These are phyloP conservation scores for Conopomorpha cramerella DNA, from an alignment of 1,140 invertebrate species.

Conservation along the genomic window DNA sequence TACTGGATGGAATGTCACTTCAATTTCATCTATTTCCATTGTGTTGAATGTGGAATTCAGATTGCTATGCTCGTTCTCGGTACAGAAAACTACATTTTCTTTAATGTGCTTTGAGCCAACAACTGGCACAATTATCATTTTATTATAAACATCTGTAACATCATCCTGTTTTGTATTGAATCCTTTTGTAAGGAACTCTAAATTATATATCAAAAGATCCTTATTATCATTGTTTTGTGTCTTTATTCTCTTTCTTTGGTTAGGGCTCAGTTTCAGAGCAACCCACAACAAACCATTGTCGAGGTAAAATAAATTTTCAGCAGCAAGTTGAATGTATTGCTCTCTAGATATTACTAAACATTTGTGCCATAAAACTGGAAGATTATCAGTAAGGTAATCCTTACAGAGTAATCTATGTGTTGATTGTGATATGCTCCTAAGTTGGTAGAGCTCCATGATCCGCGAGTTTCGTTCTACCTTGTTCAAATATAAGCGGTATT, in stretches of 20 bases:
- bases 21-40: constrained; percentile 11
- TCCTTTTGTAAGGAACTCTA: constrained; percentile 31
- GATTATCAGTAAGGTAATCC: constrained; percentile 20
- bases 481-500: constrained; percentile 29
- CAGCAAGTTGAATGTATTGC: constrained; percentile 28
- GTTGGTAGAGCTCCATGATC: constrained; percentile 18
- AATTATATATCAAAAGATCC: constrained; percentile 16
- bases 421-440: constrained; percentile 24
- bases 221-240: constrained; percentile 11
- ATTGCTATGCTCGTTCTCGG: constrained; percentile 35
- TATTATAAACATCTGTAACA: constrained; percentile 31
- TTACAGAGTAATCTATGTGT: constrained; percentile 16
- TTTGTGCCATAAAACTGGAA: constrained; percentile 26
- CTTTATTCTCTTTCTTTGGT: constrained; percentile 14
- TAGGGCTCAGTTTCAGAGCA: constrained; percentile 24
- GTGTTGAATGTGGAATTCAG: constrained; percentile 21
- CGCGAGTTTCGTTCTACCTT: constrained; percentile 10
- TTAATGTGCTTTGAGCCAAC: constrained; percentile 27
- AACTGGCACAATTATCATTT: constrained; percentile 36
- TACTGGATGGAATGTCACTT: constrained; percentile 32
- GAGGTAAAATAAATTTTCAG: constrained; percentile 43
- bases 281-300: constrained; percentile 46
- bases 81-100: constrained; percentile 21
- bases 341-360: constrained; percentile 37
- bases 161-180: too few species aligned